phyloP scores from a whole-genome alignment of 2,888 invertebrate species.

The Ptychoptera contaminata region DNA sequence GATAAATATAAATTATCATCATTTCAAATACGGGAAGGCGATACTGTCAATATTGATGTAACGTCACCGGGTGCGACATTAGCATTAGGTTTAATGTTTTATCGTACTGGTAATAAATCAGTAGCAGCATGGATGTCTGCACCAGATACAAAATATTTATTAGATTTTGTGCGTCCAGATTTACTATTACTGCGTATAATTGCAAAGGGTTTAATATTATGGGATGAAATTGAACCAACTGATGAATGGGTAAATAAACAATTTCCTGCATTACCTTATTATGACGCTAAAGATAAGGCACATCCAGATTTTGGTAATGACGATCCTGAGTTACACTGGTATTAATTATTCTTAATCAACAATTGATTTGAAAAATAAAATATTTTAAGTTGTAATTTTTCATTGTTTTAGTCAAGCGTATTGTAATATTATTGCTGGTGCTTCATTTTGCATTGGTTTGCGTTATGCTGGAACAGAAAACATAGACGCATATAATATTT shows the following conservation, averaged over 20 bases:
- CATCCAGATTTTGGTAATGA: conserved; percentile 35
- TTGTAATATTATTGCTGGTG: conserved; percentile 90
- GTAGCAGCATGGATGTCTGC: conserved; percentile 84
- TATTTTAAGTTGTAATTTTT: not conserved
- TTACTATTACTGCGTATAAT: conserved; percentile 69
- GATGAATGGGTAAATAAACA: conserved; percentile 72
- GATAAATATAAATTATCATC: conserved; percentile 79
- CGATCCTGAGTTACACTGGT: conserved; percentile 91
- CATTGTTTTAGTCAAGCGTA: conserved; percentile 67
- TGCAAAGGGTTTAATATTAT: conserved; percentile 69
- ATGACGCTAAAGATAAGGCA: conserved; percentile 49
- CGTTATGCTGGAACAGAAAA: conserved; percentile 88
- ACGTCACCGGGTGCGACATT: conserved; percentile 92
- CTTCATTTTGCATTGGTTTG: conserved; percentile 83
- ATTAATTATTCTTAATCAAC: not conserved
- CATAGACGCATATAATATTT: conserved; percentile 58
- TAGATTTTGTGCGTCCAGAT: conserved; percentile 87
- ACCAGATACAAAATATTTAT: conserved; percentile 74
- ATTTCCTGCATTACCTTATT: conserved; percentile 58
- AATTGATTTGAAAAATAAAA: not conserved
- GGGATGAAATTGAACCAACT: conserved; percentile 70
- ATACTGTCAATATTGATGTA: conserved; percentile 84
- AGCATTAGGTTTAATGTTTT: conserved; percentile 85
- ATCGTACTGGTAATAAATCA: conserved; percentile 66
- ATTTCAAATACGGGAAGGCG: conserved; percentile 80